phyloP scores from a whole-genome alignment of 2,797 vertebrate species.

The Meda fulgida region DNA sequence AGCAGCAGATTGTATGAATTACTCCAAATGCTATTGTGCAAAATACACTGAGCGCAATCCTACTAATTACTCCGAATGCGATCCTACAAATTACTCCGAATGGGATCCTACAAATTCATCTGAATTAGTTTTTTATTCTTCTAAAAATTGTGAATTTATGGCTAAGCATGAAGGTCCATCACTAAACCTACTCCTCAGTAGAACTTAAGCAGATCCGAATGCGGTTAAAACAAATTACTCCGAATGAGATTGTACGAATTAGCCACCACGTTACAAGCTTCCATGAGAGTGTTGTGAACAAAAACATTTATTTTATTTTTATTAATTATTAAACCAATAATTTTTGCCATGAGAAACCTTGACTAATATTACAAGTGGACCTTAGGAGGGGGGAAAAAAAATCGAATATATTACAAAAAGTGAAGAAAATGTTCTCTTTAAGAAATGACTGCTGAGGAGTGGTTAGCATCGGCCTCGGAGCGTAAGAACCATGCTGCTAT shows the following conservation, averaged over 20 bases:
- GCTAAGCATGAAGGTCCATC: neutral
- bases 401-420: neutral
- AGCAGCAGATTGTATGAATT: neutral
- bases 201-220: too few relatives aligned
- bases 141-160: too few relatives aligned
- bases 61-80: too few relatives aligned
- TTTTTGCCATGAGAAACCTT: too few relatives aligned
- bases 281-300: neutral
- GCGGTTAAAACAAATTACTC: too few relatives aligned
- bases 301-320: neutral
- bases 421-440: neutral
- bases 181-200: neutral
- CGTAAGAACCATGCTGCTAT: conserved; percentile 25
- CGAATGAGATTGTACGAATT: rapidly evolving
- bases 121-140: too few relatives aligned
- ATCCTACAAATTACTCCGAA: neutral
- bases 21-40: neutral
- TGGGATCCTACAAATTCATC: neutral
- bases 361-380: too few relatives aligned
- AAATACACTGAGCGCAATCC: too few relatives aligned
- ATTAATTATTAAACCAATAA: neutral
- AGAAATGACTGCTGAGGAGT: neutral
- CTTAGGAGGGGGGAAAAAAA: neutral
- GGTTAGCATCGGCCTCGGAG: neutral
- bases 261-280: neutral